Conservation (phyloP, 1,140 invertebrate species). For the Scaptomyza graminum region DNA sequence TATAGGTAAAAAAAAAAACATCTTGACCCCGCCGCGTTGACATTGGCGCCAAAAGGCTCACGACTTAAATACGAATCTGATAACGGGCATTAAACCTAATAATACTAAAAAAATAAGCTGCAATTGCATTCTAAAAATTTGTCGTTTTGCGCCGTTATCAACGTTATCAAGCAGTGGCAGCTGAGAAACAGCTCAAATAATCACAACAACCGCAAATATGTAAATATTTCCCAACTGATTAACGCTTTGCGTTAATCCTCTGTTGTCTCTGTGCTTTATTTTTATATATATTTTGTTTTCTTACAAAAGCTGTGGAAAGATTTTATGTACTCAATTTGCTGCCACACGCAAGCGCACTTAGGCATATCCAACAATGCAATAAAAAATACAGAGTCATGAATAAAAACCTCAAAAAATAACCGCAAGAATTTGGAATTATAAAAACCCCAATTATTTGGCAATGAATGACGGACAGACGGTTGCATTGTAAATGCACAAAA, state of each 20-base stretch:
- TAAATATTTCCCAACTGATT: constrained; percentile 72
- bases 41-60: constrained; percentile 69
- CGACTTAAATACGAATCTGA: constrained; percentile 20
- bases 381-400: constrained; percentile 24
- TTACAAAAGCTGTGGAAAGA: constrained; percentile 45
- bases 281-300: background rate
- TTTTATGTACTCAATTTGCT: constrained; percentile 44
- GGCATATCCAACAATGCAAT: constrained; percentile 29
- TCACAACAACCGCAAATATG: constrained; percentile 59
- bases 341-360: constrained; percentile 56
- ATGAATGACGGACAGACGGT: constrained; percentile 43
- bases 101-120: constrained; percentile 18
- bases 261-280: background rate
- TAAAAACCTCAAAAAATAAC: constrained; percentile 26
- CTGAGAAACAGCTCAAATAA: constrained; percentile 48
- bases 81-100: constrained; percentile 9
- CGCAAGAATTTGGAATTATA: constrained; percentile 48
- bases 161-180: constrained; percentile 37
- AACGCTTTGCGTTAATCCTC: constrained; percentile 29
- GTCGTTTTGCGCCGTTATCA: constrained; percentile 39
- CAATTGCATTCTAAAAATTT: constrained; percentile 34
- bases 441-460: constrained; percentile 65
- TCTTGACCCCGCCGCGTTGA: constrained; percentile 42
- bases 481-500: constrained; percentile 41
- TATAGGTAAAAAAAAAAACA: constrained; percentile 9